These are phyloP conservation scores for Tanaodytes sp. DNA, from an alignment of 2,888 invertebrate genomes.

Conservation along the genomic window DNA sequence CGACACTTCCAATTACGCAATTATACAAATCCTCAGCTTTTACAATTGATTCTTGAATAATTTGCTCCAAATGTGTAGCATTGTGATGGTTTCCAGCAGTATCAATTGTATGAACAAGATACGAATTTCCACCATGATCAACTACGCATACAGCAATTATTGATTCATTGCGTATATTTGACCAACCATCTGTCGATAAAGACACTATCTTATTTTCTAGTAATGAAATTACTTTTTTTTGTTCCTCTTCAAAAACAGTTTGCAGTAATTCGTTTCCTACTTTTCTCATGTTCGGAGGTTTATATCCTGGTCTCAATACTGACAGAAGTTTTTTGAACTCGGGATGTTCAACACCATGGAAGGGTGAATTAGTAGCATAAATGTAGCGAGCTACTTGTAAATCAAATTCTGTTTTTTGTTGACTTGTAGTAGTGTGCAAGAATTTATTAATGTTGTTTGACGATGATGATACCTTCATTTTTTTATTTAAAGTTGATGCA, in stretches of 20 bases:
- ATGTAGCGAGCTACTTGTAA: background rate
- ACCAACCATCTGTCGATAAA: background rate
- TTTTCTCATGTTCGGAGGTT: background rate
- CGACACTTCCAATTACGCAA: background rate
- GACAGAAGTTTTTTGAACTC: slow-evolving; percentile 7
- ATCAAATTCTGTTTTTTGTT: background rate
- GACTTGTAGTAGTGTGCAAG: too few species aligned
- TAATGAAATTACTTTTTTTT: background rate
- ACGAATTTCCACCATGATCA: background rate
- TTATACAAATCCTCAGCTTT: background rate
- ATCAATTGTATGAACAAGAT: background rate
- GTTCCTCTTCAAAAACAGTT: background rate
- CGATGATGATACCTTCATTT: too few species aligned
- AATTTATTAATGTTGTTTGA: too few species aligned
- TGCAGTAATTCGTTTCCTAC: background rate
- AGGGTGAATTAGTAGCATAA: background rate
- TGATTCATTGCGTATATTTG: background rate
- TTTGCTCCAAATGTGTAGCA: background rate
- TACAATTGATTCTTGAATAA: background rate
- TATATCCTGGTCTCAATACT: slow-evolving; percentile 9
- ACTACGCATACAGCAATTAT: background rate
- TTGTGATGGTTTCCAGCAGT: background rate
- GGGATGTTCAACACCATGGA: slow-evolving; percentile 5
- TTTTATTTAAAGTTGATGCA: too few species aligned
- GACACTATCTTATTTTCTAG: background rate